Percentiles rank a stretch among this genome's conserved stretches.
These are phyloP conservation scores for Ceyx margarethae DNA, from an alignment of 2,113 vertebrate species.

Conservation along the genomic window DNA sequence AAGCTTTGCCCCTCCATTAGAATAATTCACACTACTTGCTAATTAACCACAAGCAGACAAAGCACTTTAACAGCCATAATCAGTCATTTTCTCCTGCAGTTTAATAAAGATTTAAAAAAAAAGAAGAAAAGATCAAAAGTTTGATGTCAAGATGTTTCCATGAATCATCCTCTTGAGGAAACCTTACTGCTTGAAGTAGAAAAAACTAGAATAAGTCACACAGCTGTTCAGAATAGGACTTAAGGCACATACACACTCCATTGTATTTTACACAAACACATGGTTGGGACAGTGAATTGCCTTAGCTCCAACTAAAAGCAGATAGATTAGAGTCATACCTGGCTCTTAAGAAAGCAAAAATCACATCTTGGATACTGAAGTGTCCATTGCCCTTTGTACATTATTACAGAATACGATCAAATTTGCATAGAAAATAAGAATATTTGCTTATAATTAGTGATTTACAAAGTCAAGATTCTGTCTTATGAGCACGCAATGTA, in stretches of 20 bases:
- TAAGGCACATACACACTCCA: background rate
- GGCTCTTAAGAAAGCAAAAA: background rate
- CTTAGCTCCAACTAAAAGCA: background rate
- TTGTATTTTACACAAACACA: background rate
- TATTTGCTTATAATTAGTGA: background rate
- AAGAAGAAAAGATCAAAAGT: constrained; percentile 17
- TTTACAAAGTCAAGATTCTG: background rate
- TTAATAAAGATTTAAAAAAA: background rate
- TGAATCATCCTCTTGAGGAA: constrained; percentile 26
- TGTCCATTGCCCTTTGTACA: background rate
- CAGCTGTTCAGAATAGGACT: background rate
- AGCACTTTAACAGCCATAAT: constrained; percentile 40
- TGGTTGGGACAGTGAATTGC: background rate
- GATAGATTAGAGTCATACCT: background rate
- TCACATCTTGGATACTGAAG: background rate
- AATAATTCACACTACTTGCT: constrained; percentile 61
- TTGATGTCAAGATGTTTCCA: constrained; percentile 42
- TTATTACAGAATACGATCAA: background rate
- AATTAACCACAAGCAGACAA: constrained; percentile 56
- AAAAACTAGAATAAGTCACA: background rate
- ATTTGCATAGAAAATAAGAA: background rate
- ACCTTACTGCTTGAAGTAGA: background rate
- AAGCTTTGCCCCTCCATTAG: constrained; percentile 44
- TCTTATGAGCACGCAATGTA: background rate
- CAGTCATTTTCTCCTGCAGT: constrained; percentile 39